Percentiles rank a stretch among this genome's conserved stretches.
phyloP scores from a whole-genome alignment of 2,888 invertebrate species.

The Pseudoips prasinana region DNA sequence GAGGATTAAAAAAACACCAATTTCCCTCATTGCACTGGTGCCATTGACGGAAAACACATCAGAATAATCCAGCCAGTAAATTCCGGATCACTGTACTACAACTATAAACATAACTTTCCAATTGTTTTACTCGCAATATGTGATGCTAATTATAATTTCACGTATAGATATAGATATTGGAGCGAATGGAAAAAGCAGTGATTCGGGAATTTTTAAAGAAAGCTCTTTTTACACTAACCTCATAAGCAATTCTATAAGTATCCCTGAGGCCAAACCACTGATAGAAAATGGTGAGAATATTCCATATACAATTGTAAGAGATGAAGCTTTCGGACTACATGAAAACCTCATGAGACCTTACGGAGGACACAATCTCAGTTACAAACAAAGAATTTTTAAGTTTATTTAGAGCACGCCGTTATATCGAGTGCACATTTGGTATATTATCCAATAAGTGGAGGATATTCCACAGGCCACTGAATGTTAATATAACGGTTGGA shows the following conservation, averaged over 20 bases:
- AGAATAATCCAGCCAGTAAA: constrained; percentile 9
- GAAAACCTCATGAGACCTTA: constrained; percentile 7
- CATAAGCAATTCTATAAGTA: constrained; percentile 13
- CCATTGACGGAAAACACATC: constrained; percentile 8
- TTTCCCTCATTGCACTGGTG: constrained; percentile 11
- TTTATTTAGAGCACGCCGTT: constrained; percentile 7
- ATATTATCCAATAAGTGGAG: constrained; percentile 4
- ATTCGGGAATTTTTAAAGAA: constrained; percentile 13
- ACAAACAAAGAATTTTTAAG: constrained; percentile 7
- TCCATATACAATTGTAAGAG: constrained; percentile 8
- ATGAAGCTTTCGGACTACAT: constrained; percentile 10
- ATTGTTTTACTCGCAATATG: constrained; percentile 6
- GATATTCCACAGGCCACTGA: constrained; percentile 3
- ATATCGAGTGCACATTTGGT: constrained; percentile 3
- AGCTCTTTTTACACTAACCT: constrained; percentile 12
- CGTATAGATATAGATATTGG: constrained; percentile 9
- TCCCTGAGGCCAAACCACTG: constrained; percentile 10
- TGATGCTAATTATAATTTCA: constrained; percentile 15
- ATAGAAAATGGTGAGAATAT: constrained; percentile 9
- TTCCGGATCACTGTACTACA: constrained; percentile 11
- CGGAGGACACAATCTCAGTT: constrained; percentile 7
- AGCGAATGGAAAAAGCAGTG: constrained; percentile 11
- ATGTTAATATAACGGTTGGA: too few species aligned
- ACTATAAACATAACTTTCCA: constrained; percentile 9
- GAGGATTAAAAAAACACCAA: constrained; percentile 11